Conservation (phyloP, 2,797 vertebrate species). For the Silurus aristotelis region DNA sequence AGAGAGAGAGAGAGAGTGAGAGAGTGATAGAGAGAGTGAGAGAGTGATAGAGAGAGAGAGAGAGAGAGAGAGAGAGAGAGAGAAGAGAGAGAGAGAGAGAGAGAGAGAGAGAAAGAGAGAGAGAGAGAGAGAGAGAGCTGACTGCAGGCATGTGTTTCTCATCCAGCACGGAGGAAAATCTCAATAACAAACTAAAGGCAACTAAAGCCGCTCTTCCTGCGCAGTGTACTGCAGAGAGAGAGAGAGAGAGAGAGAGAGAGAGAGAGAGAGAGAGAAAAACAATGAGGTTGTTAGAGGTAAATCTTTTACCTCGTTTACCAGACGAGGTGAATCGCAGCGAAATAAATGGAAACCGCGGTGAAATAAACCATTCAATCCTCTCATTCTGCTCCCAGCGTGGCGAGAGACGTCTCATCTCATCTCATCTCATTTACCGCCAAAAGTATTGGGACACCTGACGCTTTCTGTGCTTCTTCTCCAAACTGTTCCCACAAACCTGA, state of each 20-base stretch:
- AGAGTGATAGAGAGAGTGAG: too few relatives aligned
- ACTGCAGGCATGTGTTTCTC: conserved; percentile 16
- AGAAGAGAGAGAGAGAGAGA: neutral
- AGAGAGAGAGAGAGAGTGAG: neutral
- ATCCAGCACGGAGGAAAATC: conserved; percentile 26
- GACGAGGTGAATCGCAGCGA: neutral
- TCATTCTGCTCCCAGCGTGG: neutral
- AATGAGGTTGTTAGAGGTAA: neutral
- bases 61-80: neutral
- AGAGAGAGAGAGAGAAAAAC: neutral
- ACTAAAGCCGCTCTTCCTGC: conserved; percentile 7
- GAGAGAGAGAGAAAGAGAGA: neutral
- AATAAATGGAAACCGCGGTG: neutral
- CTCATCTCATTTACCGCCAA: too few relatives aligned
- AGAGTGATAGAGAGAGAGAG: neutral
- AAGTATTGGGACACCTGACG: too few relatives aligned
- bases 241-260: neutral
- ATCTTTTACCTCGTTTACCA: conserved; percentile 5
- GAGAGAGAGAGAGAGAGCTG: neutral
- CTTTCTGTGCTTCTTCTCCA: too few relatives aligned
- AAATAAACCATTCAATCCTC: neutral
- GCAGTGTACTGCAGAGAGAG: neutral
- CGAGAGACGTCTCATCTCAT: too few relatives aligned
- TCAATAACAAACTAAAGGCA: conserved; percentile 37
- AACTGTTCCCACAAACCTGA: too few relatives aligned